These are phyloP conservation scores for Probosciger aterrimus DNA, from an alignment of 2,113 vertebrate species.

Conservation along the genomic window DNA sequence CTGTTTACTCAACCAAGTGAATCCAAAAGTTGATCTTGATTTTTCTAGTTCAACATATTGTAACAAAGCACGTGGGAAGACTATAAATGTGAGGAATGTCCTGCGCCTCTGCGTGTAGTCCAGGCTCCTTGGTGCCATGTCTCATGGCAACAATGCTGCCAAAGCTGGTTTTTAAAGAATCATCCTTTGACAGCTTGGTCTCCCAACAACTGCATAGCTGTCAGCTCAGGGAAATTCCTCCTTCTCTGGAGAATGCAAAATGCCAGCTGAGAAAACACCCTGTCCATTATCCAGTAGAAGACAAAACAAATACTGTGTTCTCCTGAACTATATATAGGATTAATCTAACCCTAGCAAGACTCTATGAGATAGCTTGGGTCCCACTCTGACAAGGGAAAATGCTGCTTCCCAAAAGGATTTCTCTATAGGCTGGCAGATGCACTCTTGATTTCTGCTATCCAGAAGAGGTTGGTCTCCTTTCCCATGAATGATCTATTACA, in stretches of 20 bases:
- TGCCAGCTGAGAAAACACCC: conserved; percentile 13
- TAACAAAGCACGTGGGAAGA: neutral
- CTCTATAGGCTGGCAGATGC: neutral
- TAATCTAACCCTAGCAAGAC: neutral
- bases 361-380: neutral
- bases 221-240: conserved; percentile 54
- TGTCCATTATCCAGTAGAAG: neutral
- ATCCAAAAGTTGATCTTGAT: neutral
- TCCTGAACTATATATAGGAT: neutral
- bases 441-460: neutral
- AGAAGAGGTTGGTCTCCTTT: neutral
- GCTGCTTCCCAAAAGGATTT: neutral
- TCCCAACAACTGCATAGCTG: neutral
- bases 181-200: conserved; percentile 17
- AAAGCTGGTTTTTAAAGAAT: conserved; percentile 52
- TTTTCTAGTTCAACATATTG: neutral
- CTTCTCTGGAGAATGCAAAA: conserved; percentile 9
- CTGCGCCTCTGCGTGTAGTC: neutral
- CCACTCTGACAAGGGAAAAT: neutral
- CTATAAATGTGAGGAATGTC: conserved; percentile 26
- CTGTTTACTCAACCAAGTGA: neutral
- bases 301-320: conserved; percentile 41
- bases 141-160: conserved; percentile 38
- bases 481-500: neutral
- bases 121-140: neutral